A percentile compares a stretch with the other conserved stretches of the same genome.
Evolutionary conservation across 2,888 invertebrate genomes (phyloP).

Genomic region (Drosophila prolongata): DNA sequence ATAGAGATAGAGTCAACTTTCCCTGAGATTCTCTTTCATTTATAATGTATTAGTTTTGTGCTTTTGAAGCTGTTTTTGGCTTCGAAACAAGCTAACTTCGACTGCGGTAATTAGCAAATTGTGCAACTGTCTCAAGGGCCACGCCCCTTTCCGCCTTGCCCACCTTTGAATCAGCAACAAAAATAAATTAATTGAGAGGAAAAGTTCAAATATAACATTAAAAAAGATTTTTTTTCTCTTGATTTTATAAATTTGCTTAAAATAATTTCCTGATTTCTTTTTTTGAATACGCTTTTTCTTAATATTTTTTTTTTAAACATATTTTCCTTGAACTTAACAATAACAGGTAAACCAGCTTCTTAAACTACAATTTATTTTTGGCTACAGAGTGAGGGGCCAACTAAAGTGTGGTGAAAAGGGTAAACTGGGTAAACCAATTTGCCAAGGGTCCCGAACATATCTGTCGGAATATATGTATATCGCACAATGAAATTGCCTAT

Average conservation of each 20-base stretch:
- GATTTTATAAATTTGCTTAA: too few species aligned
- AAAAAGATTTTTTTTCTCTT: too few species aligned
- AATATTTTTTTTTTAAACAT: background rate
- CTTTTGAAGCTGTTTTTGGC: constrained; percentile 60
- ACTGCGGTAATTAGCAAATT: constrained; percentile 73
- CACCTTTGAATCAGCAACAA: constrained; percentile 4
- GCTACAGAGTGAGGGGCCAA: constrained; percentile 20
- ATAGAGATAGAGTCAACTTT: constrained; percentile 31
- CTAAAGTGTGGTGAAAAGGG: constrained; percentile 75
- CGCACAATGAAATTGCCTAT: constrained; percentile 73
- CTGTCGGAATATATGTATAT: constrained; percentile 37
- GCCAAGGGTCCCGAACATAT: constrained; percentile 46
- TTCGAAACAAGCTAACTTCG: constrained; percentile 56
- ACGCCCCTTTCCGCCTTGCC: background rate
- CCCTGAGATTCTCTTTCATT: constrained; percentile 72
- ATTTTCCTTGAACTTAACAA: background rate
- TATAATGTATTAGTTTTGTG: constrained; percentile 69
- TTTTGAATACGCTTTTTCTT: background rate
- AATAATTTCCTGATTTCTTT: background rate
- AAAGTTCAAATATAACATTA: too few species aligned
- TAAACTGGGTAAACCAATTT: constrained; percentile 66
- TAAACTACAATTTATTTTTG: constrained; percentile 54
- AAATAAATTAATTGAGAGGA: constrained; percentile 7
- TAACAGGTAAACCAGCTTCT: constrained; percentile 12
- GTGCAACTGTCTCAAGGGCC: constrained; percentile 18